A percentile compares a stretch with the other conserved stretches of the same genome.
phyloP scores from a whole-genome alignment of 2,113 vertebrate genomes.

The Erpornis zantholeuca region DNA sequence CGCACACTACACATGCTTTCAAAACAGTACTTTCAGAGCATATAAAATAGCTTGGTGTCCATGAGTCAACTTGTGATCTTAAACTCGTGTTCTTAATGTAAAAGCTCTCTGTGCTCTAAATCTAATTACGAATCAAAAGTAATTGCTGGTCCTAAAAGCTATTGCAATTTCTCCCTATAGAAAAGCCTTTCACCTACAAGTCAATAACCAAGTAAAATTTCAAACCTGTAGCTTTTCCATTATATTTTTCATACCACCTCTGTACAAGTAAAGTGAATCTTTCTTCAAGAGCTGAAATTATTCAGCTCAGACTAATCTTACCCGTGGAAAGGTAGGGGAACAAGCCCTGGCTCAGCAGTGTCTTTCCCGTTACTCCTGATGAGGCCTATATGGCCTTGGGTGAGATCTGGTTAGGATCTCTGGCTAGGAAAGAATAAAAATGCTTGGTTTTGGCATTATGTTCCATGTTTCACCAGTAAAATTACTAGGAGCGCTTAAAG shows the following conservation, averaged over 20 bases:
- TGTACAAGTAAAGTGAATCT: background rate
- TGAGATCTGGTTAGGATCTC: background rate
- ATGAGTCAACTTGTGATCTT: background rate
- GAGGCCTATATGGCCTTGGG: background rate
- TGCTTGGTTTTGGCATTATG: background rate
- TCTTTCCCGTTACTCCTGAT: background rate
- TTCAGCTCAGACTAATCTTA: rapidly evolving
- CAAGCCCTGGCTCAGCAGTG: background rate
- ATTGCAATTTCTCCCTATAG: background rate
- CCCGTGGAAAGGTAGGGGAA: background rate
- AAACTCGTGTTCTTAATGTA: background rate
- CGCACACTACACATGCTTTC: background rate
- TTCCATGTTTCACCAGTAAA: background rate
- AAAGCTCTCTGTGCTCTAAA: background rate
- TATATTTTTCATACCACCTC: background rate
- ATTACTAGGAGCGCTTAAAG: background rate
- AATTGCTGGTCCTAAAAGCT: background rate
- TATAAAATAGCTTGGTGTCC: background rate
- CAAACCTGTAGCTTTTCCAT: background rate
- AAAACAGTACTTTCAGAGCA: background rate
- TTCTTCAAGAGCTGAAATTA: background rate
- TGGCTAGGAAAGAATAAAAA: background rate
- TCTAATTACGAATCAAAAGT: background rate
- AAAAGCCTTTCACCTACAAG: background rate
- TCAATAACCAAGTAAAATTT: background rate